Evolutionary conservation across 2,797 vertebrate species (phyloP).

Genomic region (Sciurus vulgaris): DNA sequence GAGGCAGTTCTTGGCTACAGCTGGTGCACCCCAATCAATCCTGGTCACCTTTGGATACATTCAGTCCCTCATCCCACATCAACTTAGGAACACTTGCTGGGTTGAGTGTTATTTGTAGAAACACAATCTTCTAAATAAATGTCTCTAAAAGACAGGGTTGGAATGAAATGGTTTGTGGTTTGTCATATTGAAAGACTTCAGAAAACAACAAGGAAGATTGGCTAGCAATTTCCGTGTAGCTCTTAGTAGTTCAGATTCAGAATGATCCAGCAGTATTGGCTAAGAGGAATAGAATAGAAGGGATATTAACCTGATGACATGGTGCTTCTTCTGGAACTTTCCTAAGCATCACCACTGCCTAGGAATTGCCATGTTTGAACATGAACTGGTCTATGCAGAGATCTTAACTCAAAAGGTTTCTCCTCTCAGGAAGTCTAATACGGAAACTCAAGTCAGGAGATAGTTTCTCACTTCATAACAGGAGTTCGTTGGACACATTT

Average conservation of each 20-base stretch:
- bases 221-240: conserved; percentile 13
- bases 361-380: neutral
- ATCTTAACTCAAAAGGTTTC: conserved; percentile 6
- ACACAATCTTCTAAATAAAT: neutral
- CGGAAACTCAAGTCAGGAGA: conserved; percentile 2
- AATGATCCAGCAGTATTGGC: neutral
- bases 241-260: neutral
- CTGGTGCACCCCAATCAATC: neutral
- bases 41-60: neutral
- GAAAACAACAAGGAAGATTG: conserved; percentile 17
- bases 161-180: neutral
- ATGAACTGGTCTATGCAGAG: neutral
- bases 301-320: neutral
- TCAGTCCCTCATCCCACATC: neutral
- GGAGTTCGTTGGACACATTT: neutral
- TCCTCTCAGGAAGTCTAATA: neutral
- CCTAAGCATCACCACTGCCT: neutral
- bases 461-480: neutral
- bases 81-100: neutral
- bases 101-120: neutral
- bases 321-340: neutral
- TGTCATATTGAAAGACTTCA: conserved; percentile 10
- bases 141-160: neutral
- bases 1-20: neutral
- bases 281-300: neutral